These are phyloP conservation scores for Polietes domitor DNA, from an alignment of 2,888 invertebrate species.

Conservation along the genomic window DNA sequence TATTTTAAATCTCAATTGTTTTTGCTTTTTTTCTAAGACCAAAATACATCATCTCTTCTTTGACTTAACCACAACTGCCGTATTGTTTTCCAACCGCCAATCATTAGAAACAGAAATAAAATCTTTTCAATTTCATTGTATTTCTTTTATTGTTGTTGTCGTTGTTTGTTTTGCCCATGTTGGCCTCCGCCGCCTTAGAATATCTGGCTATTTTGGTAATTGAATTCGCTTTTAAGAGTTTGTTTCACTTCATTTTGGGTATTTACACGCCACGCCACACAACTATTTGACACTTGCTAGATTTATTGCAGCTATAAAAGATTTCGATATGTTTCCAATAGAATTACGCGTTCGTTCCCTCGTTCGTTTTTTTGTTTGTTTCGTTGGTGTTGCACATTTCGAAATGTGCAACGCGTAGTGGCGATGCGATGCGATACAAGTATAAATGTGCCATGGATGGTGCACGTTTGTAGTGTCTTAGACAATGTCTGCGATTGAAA, in stretches of 20 bases:
- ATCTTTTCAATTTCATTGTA: background rate
- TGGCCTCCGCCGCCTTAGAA: slow-evolving; percentile 43
- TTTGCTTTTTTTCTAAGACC: background rate
- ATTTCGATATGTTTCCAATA: slow-evolving; percentile 77
- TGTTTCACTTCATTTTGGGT: slow-evolving; percentile 53
- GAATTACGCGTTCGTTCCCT: slow-evolving; percentile 69
- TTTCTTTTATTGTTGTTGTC: too few species aligned
- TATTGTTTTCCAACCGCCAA: slow-evolving; percentile 28
- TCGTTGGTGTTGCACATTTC: too few species aligned
- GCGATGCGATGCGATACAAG: background rate
- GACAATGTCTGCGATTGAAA: slow-evolving; percentile 15
- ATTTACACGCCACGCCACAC: slow-evolving; percentile 68
- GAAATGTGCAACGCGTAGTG: too few species aligned
- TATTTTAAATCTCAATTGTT: background rate
- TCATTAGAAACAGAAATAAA: slow-evolving; percentile 15
- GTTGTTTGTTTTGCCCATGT: too few species aligned
- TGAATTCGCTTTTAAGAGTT: slow-evolving; percentile 36
- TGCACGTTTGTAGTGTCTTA: background rate
- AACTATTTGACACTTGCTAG: slow-evolving; percentile 79
- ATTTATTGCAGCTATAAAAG: slow-evolving; percentile 77
- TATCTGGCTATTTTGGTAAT: slow-evolving; percentile 36
- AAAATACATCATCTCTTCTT: background rate
- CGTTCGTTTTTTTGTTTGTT: too few species aligned
- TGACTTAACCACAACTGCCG: background rate
- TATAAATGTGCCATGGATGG: background rate